Base-by-base conservation (phyloP, 1,140 invertebrate species). In the Episyrphus balteatus region DNA sequence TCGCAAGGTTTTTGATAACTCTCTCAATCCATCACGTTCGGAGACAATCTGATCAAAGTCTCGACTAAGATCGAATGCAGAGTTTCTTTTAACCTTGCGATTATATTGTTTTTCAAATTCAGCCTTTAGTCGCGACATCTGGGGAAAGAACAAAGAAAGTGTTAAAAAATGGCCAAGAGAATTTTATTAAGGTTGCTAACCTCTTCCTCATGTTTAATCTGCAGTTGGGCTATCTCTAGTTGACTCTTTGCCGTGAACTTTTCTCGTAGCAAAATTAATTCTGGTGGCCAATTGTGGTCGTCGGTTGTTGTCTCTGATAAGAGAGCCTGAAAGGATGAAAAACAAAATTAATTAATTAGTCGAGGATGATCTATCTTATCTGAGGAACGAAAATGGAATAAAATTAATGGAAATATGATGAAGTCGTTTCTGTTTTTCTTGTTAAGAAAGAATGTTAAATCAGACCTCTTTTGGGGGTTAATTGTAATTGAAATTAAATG, bases 271-370 rank as follows among this genome's bases (percentile, higher is more conserved):
- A 78, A 73, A 30, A 83, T 68, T 40, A 86, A 68, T 61, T 85
- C 82, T 37, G 75, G 55, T 7, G 83, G 81, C 80, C 81, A 83
- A 58, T 78, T 77, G 49, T 77, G 74, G 50, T 77, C 73, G 42
- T 82, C 79, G 21, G 72, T 69, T 49, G 73, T 70, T 6, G 79
- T 76, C 51, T 76, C 75, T 3, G 75, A 77, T 36, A 82, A 66
- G 46, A 84, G 59, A 52, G 76, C 76, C 82, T 84, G 59, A 31
- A 57, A 55, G 33, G 38, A 44, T 44, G 31, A 39, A 48, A 46
- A 44, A 45, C 14, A 47, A 13, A 40, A 26, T 26, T 26, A 26
- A 26, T 26, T 26, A 26, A 26, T 26, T 5, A n/a, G n/a, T n/a
- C n/a, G n/a, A n/a, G 8, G 8, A 26, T 26, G 8, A 26, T 26